Conservation (phyloP, 2,888 invertebrate genomes). For the Entomobrya multifasciata region DNA sequence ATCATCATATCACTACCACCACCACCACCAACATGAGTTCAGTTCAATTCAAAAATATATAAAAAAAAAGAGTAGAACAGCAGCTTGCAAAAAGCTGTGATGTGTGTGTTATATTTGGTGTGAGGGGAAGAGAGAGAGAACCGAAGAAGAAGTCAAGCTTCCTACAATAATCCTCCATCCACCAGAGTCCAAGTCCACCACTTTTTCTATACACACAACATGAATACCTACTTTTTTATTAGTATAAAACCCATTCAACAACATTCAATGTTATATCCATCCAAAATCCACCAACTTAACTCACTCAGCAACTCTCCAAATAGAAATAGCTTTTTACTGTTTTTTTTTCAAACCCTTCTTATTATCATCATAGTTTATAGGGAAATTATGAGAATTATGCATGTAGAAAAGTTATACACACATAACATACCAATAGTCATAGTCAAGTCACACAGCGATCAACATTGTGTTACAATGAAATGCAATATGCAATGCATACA, state of each 20-base stretch:
- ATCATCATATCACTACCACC: conserved; percentile 10
- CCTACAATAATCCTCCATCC: conserved; percentile 40
- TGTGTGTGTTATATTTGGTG: conserved; percentile 14
- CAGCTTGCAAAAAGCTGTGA: conserved; percentile 48
- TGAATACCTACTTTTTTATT: conserved; percentile 14
- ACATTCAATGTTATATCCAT: background rate
- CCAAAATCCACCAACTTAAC: too few relatives aligned
- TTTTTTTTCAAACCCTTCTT: conserved; percentile 30
- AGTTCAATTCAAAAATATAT: conserved; percentile 33
- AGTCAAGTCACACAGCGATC: background rate
- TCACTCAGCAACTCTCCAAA: conserved; percentile 26
- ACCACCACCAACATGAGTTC: conserved; percentile 20
- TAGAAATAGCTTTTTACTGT: conserved; percentile 41
- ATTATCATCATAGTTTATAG: background rate
- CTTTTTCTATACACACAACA: background rate
- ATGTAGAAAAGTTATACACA: background rate
- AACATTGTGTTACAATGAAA: background rate
- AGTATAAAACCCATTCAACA: background rate
- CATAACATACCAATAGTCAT: background rate
- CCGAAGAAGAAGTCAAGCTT: conserved; percentile 47
- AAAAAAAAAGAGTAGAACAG: conserved; percentile 20
- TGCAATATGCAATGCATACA: background rate
- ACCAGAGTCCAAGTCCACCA: too few relatives aligned
- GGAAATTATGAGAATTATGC: conserved; percentile 13
- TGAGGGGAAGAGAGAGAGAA: conserved; percentile 7